Evolutionary conservation across 2,888 invertebrate genomes (phyloP).

Genomic region (Tribolium freemani): DNA sequence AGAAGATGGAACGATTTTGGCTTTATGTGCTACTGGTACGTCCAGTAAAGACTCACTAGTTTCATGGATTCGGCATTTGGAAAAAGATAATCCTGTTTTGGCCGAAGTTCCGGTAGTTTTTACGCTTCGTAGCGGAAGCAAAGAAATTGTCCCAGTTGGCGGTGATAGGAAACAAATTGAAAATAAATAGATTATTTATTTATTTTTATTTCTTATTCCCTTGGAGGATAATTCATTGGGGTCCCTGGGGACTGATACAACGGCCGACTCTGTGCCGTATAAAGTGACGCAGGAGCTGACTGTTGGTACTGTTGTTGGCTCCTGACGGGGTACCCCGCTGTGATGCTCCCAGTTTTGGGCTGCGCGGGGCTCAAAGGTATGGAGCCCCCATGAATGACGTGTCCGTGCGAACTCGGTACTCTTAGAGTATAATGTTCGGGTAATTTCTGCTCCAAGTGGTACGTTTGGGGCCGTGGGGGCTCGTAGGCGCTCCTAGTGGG

Average conservation of each 20-base stretch:
- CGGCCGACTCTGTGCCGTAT: conserved; percentile 65
- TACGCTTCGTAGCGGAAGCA: conserved; percentile 77
- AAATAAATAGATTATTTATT: background rate
- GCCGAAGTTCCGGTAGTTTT: conserved; percentile 87
- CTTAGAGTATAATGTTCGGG: conserved; percentile 66
- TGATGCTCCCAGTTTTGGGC: conserved; percentile 84
- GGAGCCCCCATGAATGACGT: conserved; percentile 72
- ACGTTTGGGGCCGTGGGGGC: conserved; percentile 60
- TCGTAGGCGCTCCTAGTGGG: conserved; percentile 61
- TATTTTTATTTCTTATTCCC: conserved; percentile 23
- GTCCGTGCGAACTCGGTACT: conserved; percentile 67
- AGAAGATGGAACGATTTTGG: conserved; percentile 90
- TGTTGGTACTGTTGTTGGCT: conserved; percentile 72
- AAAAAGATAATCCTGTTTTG: conserved; percentile 81
- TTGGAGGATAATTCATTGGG: conserved; percentile 59
- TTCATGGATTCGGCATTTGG: conserved; percentile 90
- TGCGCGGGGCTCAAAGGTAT: conserved; percentile 73
- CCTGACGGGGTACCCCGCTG: conserved; percentile 87
- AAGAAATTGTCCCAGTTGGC: conserved; percentile 57
- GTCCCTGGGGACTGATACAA: conserved; percentile 63
- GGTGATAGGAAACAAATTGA: background rate
- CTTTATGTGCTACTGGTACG: conserved; percentile 91
- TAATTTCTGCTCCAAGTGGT: conserved; percentile 65
- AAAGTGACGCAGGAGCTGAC: conserved; percentile 65
- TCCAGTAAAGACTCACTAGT: conserved; percentile 91